Percentiles rank a stretch among this genome's conserved stretches.
These are phyloP conservation scores for Drosophila melanosoma DNA, from an alignment of 2,888 invertebrate species.

Conservation along the genomic window DNA sequence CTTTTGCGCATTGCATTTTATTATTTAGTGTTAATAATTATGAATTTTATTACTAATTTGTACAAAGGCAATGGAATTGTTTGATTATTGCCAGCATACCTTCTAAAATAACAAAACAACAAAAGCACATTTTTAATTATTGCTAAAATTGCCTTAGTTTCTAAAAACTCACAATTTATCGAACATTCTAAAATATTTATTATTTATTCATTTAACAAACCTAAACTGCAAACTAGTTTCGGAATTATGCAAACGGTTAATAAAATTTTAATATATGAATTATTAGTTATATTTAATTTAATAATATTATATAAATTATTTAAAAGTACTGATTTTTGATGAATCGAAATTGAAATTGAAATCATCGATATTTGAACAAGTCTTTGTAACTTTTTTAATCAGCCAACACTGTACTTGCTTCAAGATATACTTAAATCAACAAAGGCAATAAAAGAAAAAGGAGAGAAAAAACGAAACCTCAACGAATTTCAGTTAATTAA, in stretches of 20 bases:
- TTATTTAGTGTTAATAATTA: constrained; percentile 45
- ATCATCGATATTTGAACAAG: constrained; percentile 17
- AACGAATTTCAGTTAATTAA: constrained; percentile 64
- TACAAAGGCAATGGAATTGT: constrained; percentile 34
- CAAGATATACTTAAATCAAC: constrained; percentile 50
- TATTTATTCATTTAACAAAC: background rate
- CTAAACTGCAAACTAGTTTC: background rate
- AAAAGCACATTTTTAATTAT: constrained; percentile 25
- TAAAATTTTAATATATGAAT: background rate
- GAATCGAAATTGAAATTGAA: constrained; percentile 7
- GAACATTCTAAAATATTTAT: constrained; percentile 9
- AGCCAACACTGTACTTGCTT: constrained; percentile 28
- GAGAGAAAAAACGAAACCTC: constrained; percentile 22
- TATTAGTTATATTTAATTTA: background rate
- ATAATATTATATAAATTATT: background rate
- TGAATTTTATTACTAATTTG: constrained; percentile 37
- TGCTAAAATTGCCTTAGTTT: background rate
- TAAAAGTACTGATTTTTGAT: background rate
- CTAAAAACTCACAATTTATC: constrained; percentile 10
- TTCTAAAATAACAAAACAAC: constrained; percentile 50
- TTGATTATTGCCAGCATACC: constrained; percentile 36
- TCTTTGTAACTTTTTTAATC: constrained; percentile 42
- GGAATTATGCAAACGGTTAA: background rate
- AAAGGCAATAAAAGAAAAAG: constrained; percentile 33
- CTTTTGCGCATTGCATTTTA: constrained; percentile 41